Evolutionary conservation across 2,888 invertebrate species (phyloP), one percentile per base, ranked within the genome.

Genomic region (Odontocerum albicorne): DNA sequence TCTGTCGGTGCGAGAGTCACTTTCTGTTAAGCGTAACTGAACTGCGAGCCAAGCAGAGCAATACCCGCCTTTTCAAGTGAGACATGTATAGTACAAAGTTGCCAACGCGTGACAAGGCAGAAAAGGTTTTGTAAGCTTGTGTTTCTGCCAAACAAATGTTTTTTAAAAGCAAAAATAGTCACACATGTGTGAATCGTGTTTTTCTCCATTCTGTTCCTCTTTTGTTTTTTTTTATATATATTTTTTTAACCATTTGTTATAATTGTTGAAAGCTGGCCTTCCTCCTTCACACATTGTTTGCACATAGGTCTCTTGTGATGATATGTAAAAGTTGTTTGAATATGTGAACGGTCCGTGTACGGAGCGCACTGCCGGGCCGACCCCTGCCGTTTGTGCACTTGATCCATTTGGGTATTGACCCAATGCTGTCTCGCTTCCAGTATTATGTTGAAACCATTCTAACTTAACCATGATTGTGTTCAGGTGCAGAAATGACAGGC

Each of bases 211-310:
- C n/a, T 19, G 12, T 15, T 36, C 8, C 20, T 21, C 36, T 12
- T 12, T 36, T 22, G 12, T 21, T 36, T 4, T 8, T 15, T 13
- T 21, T 35, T 8, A 19, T 42, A 42, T 42, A 22, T 51, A 49
- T 55, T 36, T 46, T 38, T 43, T 51, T 20, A n/a, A n/a, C 33
- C 22, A 44, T 55, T 46, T 57, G 47, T 46, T n/a, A n/a, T n/a
- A n/a, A 51, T 36, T 54, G 47, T 61, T 47, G 47, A 70, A 75
- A 73, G 83, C 84, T 85, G 85, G 87, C 87, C 86, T 86, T 86
- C 87, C 73, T 77, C 77, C 78, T 87, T 81, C 85, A 83, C 88
- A 87, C 88, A 88, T 88, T 88, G 88, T 88, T 88, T 88, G 88
- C 87, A 88, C 87, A 86, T 85, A 75, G 77, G 71, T 69, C 20